Evolutionary conservation across 2,888 invertebrate genomes (phyloP), one percentile per base, ranked within the genome.

Genomic region (Dryobotodes eremita): DNA sequence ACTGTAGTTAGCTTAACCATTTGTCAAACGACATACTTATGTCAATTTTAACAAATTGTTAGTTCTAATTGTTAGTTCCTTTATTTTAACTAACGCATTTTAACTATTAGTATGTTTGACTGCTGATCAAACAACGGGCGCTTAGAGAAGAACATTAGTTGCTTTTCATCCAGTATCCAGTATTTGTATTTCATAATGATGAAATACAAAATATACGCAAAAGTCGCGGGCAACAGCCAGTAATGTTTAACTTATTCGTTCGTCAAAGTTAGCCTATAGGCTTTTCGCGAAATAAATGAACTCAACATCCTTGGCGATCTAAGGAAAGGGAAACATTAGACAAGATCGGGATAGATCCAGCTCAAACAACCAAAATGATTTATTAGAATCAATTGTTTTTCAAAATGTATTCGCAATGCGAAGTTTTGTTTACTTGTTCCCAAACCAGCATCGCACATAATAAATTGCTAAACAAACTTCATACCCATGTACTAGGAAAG

Each of bases 381-480:
- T 26, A 36, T 17, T 6, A 0, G 2, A 65, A 72, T 36, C 71
- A 46, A 36, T 53, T 48, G 17, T n/a, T 66, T 80, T 79, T 55
- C 31, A 59, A 20, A 68, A 71, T 70, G 20, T 71, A 66, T 71
- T 71, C 31, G 11, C 15, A 76, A 71, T 53, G n/a, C 26, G 7
- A 77, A 66, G 46, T 61, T 81, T 59, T 42, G 72, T 85, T 85
- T 85, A 77, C 65, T 59, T 55, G n/a, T 75, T 61, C 71, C 59
- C 23, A 64, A 72, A 74, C 26, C 66, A 74, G 59, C 71, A 75
- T 80, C 48, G 53, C 71, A 83, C 53, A 77, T 76, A 85, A 77
- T 76, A 86, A 74, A 85, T 86, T 53, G 36, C 31, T 26, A 79
- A 71, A 76, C 69, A 74, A 74, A 78, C 68, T 81, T 31, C 55